phyloP scores from a whole-genome alignment of 2,888 invertebrate species.

The Melieria crassipennis region DNA sequence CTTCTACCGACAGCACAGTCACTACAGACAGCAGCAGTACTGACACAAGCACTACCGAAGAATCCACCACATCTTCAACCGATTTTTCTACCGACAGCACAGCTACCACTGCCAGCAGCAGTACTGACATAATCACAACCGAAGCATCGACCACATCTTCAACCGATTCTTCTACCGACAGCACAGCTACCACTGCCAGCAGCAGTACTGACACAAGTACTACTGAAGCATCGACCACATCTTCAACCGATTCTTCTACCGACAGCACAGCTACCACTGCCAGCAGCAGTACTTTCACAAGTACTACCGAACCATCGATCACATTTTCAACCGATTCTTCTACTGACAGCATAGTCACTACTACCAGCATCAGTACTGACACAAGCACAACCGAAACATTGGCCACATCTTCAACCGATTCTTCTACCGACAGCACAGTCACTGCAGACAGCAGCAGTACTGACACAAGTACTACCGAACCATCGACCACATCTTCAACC shows the following conservation, averaged over 20 bases:
- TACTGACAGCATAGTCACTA: neutral
- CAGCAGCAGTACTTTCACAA: neutral
- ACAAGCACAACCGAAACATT: too few species aligned
- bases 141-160: neutral
- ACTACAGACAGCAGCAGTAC: neutral
- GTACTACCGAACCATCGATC: neutral
- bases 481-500: neutral
- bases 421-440: too few species aligned
- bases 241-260: neutral
- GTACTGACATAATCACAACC: neutral
- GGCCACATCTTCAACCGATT: too few species aligned
- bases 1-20: neutral
- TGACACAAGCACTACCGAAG: neutral
- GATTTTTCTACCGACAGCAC: neutral
- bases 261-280: neutral
- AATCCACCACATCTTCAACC: neutral
- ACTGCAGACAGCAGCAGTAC: too few species aligned
- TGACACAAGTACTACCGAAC: neutral
- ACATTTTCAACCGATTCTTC: neutral
- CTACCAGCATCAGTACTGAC: too few species aligned
- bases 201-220: neutral
- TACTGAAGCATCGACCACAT: neutral
- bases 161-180: neutral
- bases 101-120: neutral
- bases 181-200: neutral